phyloP scores from a whole-genome alignment of 2,113 vertebrate species.

The Saimiri boliviensis region DNA sequence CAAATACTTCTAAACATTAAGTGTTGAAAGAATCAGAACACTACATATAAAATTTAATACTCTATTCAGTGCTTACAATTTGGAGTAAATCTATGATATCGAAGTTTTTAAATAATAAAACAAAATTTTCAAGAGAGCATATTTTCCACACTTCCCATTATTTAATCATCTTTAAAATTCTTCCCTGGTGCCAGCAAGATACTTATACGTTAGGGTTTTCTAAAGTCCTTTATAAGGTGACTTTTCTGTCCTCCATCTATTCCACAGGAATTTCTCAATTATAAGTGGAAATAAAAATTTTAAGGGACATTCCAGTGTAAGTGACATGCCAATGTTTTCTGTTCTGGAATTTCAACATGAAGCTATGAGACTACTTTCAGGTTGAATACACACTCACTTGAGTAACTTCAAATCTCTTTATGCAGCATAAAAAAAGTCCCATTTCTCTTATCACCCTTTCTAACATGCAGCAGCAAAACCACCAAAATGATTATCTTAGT shows the following conservation, averaged over 20 bases:
- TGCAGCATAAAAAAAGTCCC: neutral
- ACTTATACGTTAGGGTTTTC: neutral
- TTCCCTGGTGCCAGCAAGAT: neutral
- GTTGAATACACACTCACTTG: neutral
- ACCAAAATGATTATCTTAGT: neutral
- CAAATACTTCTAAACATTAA: slow-evolving; percentile 20
- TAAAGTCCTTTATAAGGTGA: neutral
- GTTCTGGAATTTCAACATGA: slow-evolving; percentile 45
- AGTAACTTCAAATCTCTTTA: slow-evolving; percentile 21
- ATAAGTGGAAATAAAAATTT: slow-evolving; percentile 32
- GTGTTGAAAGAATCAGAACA: neutral
- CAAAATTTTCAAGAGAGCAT: neutral
- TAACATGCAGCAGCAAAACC: neutral
- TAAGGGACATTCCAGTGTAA: slow-evolving; percentile 58
- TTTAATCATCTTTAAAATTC: neutral
- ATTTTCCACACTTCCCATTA: neutral
- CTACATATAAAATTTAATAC: neutral
- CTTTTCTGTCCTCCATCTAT: slow-evolving; percentile 8
- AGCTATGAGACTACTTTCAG: slow-evolving; percentile 40
- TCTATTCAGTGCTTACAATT: neutral
- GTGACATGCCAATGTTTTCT: neutral
- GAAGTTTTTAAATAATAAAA: slow-evolving; percentile 22
- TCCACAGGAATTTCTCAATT: slow-evolving; percentile 37
- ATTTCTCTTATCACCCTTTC: neutral
- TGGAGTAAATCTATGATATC: neutral